A percentile compares a stretch with the other conserved stretches of the same genome.
phyloP scores from a whole-genome alignment of 2,888 invertebrate species.

The Pristionchus maxplancki region DNA sequence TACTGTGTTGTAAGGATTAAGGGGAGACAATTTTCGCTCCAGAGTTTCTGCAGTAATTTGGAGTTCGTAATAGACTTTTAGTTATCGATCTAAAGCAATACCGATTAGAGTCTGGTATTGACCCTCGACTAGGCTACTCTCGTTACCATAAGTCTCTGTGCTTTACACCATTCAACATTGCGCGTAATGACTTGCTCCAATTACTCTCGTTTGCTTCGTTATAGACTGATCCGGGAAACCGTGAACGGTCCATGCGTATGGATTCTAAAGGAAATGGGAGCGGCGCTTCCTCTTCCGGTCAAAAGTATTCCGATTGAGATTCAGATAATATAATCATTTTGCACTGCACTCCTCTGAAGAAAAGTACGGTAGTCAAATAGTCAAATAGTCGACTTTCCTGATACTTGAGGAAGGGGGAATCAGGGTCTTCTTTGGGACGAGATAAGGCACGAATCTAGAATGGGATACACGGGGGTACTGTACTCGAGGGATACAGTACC shows the following conservation, averaged over 20 bases:
- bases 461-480: no score
- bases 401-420: no score
- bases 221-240: conserved; percentile 43
- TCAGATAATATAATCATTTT: no score
- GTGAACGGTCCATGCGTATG: conserved; percentile 28
- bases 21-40: neutral
- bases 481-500: no score
- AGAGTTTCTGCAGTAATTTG: conserved; percentile 24
- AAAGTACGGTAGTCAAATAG: no score
- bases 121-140: neutral
- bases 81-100: neutral
- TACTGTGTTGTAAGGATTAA: neutral
- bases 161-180: neutral
- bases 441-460: no score
- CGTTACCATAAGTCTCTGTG: neutral
- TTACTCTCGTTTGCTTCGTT: conserved; percentile 2
- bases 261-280: conserved; percentile 17
- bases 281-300: conserved; percentile 23
- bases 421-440: no score
- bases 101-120: neutral
- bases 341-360: no score
- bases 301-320: no score
- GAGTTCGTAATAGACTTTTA: neutral
- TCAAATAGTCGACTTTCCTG: no score
- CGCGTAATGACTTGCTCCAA: neutral